Evolutionary conservation across 2,113 vertebrate genomes (phyloP), one percentile per base, ranked within the genome.

Genomic region (Meles meles): DNA sequence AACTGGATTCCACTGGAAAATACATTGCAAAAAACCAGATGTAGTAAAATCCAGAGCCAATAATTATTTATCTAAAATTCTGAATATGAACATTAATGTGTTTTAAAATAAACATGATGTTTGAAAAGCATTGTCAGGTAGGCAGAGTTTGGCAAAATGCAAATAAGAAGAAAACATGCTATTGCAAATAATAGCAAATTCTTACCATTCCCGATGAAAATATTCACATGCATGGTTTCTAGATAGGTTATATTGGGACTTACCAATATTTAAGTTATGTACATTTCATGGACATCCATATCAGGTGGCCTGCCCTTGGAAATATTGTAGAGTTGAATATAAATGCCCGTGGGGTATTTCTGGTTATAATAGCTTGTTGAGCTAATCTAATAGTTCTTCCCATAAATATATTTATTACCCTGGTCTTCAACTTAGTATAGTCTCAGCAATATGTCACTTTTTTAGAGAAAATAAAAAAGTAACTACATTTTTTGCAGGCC

Each of bases 341-440:
- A 74, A 95, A 97, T 93, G 21, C 90, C 87, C 37, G 55, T 77
- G 67, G 71, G 90, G 77, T 69, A 42, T 79, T 96, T 59, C 77
- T 93, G 95, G 79, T 97, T 97, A 82, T 94, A 98, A 74, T 34
- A 97, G 52, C 49, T 94, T 97, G 52, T 98, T 98, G 93, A 95
- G 91, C 97, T 96, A 98, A 96, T 82, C 94, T 93, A 88, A 95
- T 67, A 95, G 6, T 96, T 97, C 88, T 98, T 96, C 83, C 83
- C 69, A 98, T 98, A 97, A 98, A 98, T 98, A 90, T 96, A 98
- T 98, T 97, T 98, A 97, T 98, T 93, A 96, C 72, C 23, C 29
- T 96, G 74, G 34, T 87, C 34, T 97, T 72, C 94, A 97, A 80
- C 92, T 89, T 97, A 94, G 85, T 7, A 65, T 44, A 90, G 71